phyloP scores from a whole-genome alignment of 2,797 vertebrate species.

The Sebastes taczanowskii region DNA sequence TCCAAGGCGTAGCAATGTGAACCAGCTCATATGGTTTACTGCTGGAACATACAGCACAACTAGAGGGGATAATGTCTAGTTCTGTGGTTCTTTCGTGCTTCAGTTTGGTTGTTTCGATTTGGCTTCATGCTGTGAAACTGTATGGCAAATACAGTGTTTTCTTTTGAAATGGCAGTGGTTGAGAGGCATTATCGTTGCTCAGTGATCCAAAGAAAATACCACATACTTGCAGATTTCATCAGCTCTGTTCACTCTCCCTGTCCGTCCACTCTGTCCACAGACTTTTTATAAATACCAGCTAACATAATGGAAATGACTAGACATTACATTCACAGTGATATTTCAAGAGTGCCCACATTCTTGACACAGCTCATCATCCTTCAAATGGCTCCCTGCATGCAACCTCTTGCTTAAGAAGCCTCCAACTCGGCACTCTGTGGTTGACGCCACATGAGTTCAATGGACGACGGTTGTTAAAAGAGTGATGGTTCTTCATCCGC shows the following conservation, averaged over 20 bases:
- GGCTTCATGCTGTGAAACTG: not conserved
- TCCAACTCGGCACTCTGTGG: not conserved
- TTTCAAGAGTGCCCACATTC: not conserved
- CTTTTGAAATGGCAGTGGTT: not conserved
- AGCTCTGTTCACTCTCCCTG: not conserved
- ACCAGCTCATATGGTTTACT: conserved; percentile 18
- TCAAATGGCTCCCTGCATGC: not conserved
- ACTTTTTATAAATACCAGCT: not conserved
- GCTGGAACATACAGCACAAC: not conserved
- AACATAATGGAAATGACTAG: not conserved
- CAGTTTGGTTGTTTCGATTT: not conserved
- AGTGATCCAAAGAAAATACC: not conserved
- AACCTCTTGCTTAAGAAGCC: not conserved
- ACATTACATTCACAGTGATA: not conserved
- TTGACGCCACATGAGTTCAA: not conserved
- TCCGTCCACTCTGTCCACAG: not conserved
- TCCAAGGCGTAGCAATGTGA: not conserved
- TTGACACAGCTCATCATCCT: not conserved
- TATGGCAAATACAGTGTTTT: conserved; percentile 1
- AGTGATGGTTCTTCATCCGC: not conserved
- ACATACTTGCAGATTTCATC: not conserved
- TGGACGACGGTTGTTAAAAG: not conserved
- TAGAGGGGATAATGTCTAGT: not conserved
- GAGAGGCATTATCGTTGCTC: not conserved
- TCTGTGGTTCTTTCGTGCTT: not conserved